phyloP scores from a whole-genome alignment of 1,140 invertebrate species.

The Homarus americanus region DNA sequence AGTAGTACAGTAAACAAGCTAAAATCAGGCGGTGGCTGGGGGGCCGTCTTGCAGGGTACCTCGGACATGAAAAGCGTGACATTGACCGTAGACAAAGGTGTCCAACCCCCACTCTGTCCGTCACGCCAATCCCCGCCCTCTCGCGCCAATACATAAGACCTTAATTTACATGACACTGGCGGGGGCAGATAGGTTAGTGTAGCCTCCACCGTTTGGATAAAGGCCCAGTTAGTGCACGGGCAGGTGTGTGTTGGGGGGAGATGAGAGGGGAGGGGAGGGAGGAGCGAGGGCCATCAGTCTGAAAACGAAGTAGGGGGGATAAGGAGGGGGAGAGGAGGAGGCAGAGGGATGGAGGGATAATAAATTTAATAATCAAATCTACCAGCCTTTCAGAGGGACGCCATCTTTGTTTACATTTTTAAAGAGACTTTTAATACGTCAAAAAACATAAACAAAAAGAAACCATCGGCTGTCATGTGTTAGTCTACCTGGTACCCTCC shows the following conservation, averaged over 20 bases:
- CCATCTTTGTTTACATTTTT: not conserved
- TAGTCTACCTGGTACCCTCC: too few relatives aligned
- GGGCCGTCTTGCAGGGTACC: constrained; percentile 43
- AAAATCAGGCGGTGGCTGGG: constrained; percentile 18
- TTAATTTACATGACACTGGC: constrained; percentile 39
- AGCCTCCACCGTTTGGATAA: constrained; percentile 22
- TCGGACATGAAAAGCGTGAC: constrained; percentile 70
- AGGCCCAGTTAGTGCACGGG: constrained; percentile 59
- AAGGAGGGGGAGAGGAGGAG: not conserved
- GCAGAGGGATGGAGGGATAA: not conserved
- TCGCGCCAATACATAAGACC: not conserved
- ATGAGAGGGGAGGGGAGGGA: not conserved
- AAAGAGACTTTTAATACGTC: not conserved
- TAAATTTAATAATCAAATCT: constrained; percentile 9
- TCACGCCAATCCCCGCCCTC: constrained; percentile 33
- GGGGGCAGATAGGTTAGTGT: constrained; percentile 22
- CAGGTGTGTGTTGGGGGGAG: constrained; percentile 14
- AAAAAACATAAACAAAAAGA: too few relatives aligned
- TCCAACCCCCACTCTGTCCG: constrained; percentile 13
- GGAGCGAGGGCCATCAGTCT: too few relatives aligned
- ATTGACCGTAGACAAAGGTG: constrained; percentile 51
- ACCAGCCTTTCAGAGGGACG: not conserved
- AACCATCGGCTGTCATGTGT: too few relatives aligned
- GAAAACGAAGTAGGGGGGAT: too few relatives aligned
- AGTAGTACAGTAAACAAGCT: constrained; percentile 33